Evolutionary conservation across 2,888 invertebrate species (phyloP), one percentile per base, ranked within the genome.

Genomic region (Azorinus chamasolen): DNA sequence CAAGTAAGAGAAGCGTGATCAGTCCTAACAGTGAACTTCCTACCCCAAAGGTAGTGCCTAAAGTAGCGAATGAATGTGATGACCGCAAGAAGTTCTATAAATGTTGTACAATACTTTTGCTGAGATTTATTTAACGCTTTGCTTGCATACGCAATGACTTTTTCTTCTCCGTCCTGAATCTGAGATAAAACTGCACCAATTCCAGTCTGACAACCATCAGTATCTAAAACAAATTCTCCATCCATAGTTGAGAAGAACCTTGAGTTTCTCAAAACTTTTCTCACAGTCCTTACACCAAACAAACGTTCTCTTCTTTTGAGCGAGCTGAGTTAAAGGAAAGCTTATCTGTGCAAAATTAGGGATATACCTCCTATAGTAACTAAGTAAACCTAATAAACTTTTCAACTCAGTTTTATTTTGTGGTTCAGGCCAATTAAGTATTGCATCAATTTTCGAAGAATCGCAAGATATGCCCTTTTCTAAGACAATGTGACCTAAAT

Each of bases 171-270:
- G 18, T 78, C 69, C 46, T 82, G 71, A 6, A 74, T 41, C 70
- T 85, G 83, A 20, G 83, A 80, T 10, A 84, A 51, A 5, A 82
- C 80, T 10, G 74, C 79, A 6, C 84, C 85, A 14, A 87, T 76
- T 8, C 79, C 83, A 41, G 10, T 37, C 14, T 59, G 66, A 59
- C 81, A 74, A 14, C 83, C 87, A 70, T 87, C 83, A 14, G 77
- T 83, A 51, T 87, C 85, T 20, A 84, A 46, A 10, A 84, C 64
- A 61, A 79, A 82, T 10, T 20, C 1, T 53, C 39, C 1, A 84
- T 54, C 25, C 51, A 6, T 54, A 25, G 4, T 43, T 37, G 0
- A 83, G 32, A 2, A 22, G 24, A 2, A 54, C 18, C 58, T 83
- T 79, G 16, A 77, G 27, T 22, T 12, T 58, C 27, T 73, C 57